Evolutionary conservation across 2,888 invertebrate species (phyloP), one percentile per base, ranked within the genome.

Genomic region (Xanthostigma xanthostigma): DNA sequence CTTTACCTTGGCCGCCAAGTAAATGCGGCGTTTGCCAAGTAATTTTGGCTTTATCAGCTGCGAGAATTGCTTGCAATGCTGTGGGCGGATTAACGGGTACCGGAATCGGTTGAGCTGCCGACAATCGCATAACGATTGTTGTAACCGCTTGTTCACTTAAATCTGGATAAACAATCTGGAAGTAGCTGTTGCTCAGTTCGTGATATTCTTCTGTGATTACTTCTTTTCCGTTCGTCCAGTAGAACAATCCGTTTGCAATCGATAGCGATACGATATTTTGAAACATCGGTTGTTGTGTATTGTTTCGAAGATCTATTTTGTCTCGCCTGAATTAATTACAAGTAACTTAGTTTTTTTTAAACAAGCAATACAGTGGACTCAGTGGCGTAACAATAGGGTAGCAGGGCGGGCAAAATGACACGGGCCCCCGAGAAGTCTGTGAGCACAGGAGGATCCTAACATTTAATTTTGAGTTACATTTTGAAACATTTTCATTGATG

Each of bases 11-110:
- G 37, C 79, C 79, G 0, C 80, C 80, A 45, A 88, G 62, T 33
- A 84, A 67, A 64, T 84, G 81, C 0, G 94, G 93, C 2, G 79
- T 74, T 27, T 79, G 74, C 94, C 94, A 95, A 1, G 79, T 77
- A 0, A 89, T 79, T 60, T 84, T 83, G 0, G 89, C 90, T 37
- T 77, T 72, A 52, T 76, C 75, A 1, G 79, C 73, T 1, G 85
- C 85, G 64, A 93, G 80, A 50, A 94, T 75, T 14, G 85, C 90
- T 64, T 91, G 86, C 2, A 94, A 74, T 2, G 77, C 74, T 2
- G 78, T 76, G 0, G 93, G 93, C 1, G 86, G 81, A 59, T 83
- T 83, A 0, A 84, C 78, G 2, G 88, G 87, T 36, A 84, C 76
- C 0, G 88, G 85, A 51, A 80, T 75, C 0, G 91, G 91, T 63